Percentiles rank a stretch among this genome's conserved stretches.
These are phyloP conservation scores for Haliclona indistincta DNA, from an alignment of 37 sponge, comb jelly and placozoan species.

Conservation along the genomic window DNA sequence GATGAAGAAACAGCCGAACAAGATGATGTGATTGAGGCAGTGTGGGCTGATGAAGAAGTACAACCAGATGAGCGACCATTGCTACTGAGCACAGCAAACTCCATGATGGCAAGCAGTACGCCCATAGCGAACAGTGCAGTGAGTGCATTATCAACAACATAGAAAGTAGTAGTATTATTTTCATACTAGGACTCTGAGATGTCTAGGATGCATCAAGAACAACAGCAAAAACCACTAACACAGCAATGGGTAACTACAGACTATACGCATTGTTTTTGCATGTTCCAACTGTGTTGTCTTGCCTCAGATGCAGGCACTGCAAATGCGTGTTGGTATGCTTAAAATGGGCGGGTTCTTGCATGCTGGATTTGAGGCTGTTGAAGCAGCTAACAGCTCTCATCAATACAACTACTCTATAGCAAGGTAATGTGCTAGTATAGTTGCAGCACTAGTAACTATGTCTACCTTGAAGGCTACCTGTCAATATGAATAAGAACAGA, in stretches of 20 bases:
- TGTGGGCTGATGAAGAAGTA: not conserved
- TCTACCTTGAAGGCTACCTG: not conserved
- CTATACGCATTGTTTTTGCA: too few relatives aligned
- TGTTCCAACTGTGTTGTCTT: not conserved
- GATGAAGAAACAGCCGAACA: too few relatives aligned
- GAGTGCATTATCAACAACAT: not conserved
- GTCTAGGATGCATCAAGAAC: too few relatives aligned
- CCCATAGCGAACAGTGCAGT: conserved; percentile 27
- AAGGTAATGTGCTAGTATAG: not conserved
- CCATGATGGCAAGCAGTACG: conserved; percentile 10
- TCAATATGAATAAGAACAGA: conserved; percentile 39
- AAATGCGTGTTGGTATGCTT: conserved; percentile 53
- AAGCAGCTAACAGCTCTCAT: not conserved
- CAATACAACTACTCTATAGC: conserved; percentile 30
- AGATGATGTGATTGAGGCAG: not conserved
- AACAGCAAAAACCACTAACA: conserved; percentile 29
- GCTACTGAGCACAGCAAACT: not conserved
- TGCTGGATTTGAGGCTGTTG: conserved; percentile 41
- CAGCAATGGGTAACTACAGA: conserved; percentile 42
- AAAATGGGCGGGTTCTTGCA: conserved; percentile 71
- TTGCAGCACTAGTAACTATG: not conserved
- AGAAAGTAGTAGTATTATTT: not conserved
- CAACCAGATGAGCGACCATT: not conserved
- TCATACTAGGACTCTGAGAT: too few relatives aligned
- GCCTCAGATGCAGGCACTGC: conserved; percentile 12